Evolutionary conservation across 92 coral and sea anemone genomes (phyloP).

Genomic region (Porites divaricata): DNA sequence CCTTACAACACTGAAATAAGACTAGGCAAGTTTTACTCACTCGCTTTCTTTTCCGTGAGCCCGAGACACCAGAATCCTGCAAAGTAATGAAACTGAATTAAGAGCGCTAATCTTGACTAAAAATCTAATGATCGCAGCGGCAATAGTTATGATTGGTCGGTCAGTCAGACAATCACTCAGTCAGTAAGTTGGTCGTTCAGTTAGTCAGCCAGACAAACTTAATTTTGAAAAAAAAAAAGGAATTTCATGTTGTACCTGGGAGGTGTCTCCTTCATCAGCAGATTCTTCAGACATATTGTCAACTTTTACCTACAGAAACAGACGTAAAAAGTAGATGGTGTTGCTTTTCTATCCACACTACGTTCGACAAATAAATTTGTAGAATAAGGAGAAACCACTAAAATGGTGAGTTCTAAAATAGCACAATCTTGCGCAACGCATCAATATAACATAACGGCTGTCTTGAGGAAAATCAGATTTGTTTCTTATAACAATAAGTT

Average conservation of each 20-base stretch:
- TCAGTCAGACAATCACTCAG: neutral
- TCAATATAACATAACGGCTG: neutral
- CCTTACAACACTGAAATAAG: neutral
- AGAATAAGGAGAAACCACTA: no score
- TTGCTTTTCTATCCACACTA: neutral
- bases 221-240: neutral
- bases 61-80: conserved; percentile 33
- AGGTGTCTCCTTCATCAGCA: conserved; percentile 53
- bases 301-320: conserved; percentile 27
- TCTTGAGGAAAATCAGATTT: neutral
- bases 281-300: conserved; percentile 70
- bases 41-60: conserved; percentile 49
- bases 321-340: no score
- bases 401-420: no score
- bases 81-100: neutral
- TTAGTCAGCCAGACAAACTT: neutral
- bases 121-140: no score
- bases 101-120: neutral
- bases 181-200: neutral
- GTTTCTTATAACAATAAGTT: no score
- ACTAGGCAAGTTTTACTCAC: conserved; percentile 1
- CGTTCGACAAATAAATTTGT: neutral
- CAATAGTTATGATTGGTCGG: no score
- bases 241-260: conserved; percentile 5
- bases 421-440: no score